Conservation (phyloP, 1,140 invertebrate species). For the Neuroterus valhalla region DNA sequence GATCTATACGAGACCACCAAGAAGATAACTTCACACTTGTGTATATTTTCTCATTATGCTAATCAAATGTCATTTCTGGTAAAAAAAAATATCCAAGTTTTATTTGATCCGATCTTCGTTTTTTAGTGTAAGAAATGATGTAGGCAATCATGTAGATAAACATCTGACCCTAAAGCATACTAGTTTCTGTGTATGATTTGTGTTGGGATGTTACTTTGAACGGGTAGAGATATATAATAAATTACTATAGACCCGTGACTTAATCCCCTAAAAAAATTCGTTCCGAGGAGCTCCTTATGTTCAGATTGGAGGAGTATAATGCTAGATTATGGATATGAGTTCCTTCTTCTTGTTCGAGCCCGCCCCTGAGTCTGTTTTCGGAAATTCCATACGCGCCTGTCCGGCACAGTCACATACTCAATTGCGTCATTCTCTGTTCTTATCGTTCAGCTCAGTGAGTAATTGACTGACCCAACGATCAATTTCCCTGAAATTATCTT, state of each 20-base stretch:
- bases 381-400: not conserved
- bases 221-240: slow-evolving; percentile 13
- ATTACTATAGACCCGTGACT: not conserved
- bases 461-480: not conserved
- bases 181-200: slow-evolving; percentile 3
- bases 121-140: not conserved
- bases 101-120: not conserved
- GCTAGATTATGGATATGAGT: slow-evolving; percentile 28
- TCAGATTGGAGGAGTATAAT: slow-evolving; percentile 2
- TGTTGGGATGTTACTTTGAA: not conserved
- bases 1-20: no score
- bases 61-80: not conserved
- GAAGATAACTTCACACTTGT: no score
- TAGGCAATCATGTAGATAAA: not conserved
- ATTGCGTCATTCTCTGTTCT: not conserved
- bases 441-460: not conserved
- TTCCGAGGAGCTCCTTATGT: not conserved
- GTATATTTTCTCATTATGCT: not conserved
- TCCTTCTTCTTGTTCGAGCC: not conserved
- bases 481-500: slow-evolving; percentile 14
- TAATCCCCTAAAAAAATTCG: slow-evolving; percentile 13
- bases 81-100: not conserved
- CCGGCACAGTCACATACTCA: no score
- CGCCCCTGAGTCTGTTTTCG: not conserved
- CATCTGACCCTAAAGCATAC: not conserved